phyloP scores from a whole-genome alignment of 2,888 invertebrate species.

The Macroteleia sp. region DNA sequence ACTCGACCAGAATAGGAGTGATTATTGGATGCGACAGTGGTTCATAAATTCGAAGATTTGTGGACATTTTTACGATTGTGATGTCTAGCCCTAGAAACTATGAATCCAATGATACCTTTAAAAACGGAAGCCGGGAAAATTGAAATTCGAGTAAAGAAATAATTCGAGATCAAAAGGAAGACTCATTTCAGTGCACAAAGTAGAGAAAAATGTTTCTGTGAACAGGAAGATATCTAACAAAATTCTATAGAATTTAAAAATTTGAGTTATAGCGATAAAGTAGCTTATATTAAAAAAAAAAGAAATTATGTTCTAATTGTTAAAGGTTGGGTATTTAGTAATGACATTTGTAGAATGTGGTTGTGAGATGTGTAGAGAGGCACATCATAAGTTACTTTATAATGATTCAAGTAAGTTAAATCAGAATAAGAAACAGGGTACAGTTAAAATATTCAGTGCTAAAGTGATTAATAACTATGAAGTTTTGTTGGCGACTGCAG shows the following conservation, averaged over 20 bases:
- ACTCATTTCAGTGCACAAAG: no score
- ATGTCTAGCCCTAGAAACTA: neutral
- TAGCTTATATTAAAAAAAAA: slow-evolving; percentile 17
- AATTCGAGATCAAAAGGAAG: neutral
- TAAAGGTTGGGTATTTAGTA: slow-evolving; percentile 1
- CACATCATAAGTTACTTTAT: slow-evolving; percentile 20
- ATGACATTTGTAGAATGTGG: slow-evolving; percentile 6
- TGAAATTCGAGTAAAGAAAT: neutral
- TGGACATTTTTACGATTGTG: neutral
- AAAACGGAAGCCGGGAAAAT: neutral
- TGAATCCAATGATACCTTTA: neutral
- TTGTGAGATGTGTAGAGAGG: slow-evolving; percentile 15
- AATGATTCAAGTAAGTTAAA: neutral
- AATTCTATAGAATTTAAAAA: slow-evolving; percentile 10
- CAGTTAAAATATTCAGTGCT: slow-evolving; percentile 11
- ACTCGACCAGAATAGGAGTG: slow-evolving; percentile 23
- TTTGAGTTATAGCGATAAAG: slow-evolving; percentile 8
- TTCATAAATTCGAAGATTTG: neutral
- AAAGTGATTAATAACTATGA: slow-evolving; percentile 3
- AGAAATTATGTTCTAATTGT: slow-evolving; percentile 30
- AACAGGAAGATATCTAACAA: neutral
- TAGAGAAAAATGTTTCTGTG: neutral
- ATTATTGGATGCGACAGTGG: neutral
- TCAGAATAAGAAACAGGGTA: neutral
- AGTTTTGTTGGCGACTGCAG: slow-evolving; percentile 32